A percentile compares a stretch with the other conserved stretches of the same genome.
Conservation (phyloP, 64 coral and sea anemone genomes). For the Acropora yongei region DNA sequence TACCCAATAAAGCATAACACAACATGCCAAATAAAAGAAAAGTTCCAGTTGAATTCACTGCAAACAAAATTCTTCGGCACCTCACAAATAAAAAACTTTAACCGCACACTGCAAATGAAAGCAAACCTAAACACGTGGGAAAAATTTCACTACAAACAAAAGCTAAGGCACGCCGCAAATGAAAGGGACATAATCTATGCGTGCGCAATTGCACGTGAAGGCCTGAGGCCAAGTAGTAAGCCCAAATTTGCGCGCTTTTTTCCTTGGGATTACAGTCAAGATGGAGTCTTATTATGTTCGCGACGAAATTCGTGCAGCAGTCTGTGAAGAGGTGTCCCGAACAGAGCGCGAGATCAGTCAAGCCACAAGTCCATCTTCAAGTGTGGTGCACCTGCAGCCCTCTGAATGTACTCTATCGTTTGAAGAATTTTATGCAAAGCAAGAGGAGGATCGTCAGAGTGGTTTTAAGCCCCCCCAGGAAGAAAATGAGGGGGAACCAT, state of each 20-base stretch:
- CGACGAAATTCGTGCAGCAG: conserved; percentile 20
- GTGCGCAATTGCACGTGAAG: conserved; percentile 32
- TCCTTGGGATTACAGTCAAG: neutral
- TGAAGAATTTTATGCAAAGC: conserved; percentile 54
- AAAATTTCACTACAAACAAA: conserved; percentile 23
- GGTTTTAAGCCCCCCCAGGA: conserved; percentile 27
- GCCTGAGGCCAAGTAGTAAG: conserved; percentile 20
- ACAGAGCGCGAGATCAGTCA: neutral
- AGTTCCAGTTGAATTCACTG: neutral
- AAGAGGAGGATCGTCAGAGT: conserved; percentile 43
- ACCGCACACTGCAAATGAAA: conserved; percentile 2
- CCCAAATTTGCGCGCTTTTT: conserved; percentile 9
- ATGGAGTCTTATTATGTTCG: conserved; percentile 30
- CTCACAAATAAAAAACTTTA: neutral
- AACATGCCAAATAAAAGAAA: neutral
- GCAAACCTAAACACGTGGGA: conserved; percentile 8
- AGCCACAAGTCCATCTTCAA: neutral
- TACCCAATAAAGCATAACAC: neutral
- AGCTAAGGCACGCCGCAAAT: neutral
- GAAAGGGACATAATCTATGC: neutral
- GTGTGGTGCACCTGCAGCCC: neutral
- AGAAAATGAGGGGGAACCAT: conserved; percentile 34
- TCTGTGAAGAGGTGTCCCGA: conserved; percentile 37
- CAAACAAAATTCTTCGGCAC: neutral
- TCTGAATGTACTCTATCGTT: conserved; percentile 60